These are phyloP conservation scores for Pteropus alecto DNA, from an alignment of 2,113 vertebrate genomes.

Conservation along the genomic window DNA sequence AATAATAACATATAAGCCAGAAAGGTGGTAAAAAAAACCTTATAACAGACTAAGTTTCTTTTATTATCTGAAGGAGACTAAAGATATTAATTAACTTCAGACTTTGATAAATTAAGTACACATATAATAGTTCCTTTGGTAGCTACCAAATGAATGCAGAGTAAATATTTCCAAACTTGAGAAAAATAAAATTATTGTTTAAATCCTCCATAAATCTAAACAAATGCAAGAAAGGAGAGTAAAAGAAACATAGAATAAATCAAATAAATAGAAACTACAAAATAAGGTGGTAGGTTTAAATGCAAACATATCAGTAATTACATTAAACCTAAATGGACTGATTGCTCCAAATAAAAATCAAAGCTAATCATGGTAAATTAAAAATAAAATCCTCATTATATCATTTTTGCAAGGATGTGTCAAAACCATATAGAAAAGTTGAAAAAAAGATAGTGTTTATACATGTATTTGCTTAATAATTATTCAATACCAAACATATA, in stretches of 20 bases:
- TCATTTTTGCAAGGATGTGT: not conserved
- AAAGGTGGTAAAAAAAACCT: not conserved
- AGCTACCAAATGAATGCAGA: not conserved
- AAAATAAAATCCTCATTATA: not conserved
- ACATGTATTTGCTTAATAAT: not conserved
- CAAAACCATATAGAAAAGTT: not conserved
- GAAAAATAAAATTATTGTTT: not conserved
- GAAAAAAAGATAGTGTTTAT: not conserved
- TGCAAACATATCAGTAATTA: not conserved
- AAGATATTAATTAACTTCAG: not conserved
- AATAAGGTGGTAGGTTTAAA: slow-evolving; percentile 10
- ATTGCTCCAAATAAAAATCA: not conserved
- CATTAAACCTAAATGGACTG: not conserved
- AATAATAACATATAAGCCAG: not conserved
- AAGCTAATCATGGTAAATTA: not conserved
- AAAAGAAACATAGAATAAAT: not conserved
- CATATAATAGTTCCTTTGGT: not conserved
- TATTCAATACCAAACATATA: not conserved
- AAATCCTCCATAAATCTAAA: not conserved
- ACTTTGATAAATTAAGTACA: not conserved
- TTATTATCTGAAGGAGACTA: not conserved
- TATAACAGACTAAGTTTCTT: not conserved
- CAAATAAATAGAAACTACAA: not conserved
- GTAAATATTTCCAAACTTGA: not conserved
- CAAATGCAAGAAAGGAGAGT: not conserved